Base-by-base conservation (phyloP, 2,888 invertebrate species). In the Cephalotes varians region DNA sequence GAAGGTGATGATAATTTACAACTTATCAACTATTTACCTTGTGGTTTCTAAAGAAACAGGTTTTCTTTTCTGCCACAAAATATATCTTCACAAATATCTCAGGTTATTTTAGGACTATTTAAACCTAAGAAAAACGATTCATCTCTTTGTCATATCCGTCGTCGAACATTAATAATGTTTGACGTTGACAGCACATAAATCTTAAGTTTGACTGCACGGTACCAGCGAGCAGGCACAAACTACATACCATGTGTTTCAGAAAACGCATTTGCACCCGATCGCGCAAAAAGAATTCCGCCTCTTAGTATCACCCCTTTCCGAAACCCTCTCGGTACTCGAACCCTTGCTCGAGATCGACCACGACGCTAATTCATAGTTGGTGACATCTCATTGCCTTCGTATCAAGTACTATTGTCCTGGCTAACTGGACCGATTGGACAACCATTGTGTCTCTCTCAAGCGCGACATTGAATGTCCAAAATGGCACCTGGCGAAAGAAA, bases 371-470 rank as follows among this genome's bases (percentile, higher is more conserved):
- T 94, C 94, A 93, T 88, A 91, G 85, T 91, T 91, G 92, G 93
- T 93, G 94, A 94, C 94, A 92, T 93, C 92, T 92, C 93, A 92
- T 92, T 93, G 93, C 92, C 93, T 92, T 87, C 93, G 91, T 92
- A 93, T 93, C 93, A 93, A 94, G 93, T 94, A 92, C 93, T 88
- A 94, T 94, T 94, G 94, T 94, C 84, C 91, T 79, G 84, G 84
- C 81, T 86, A 92, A 92, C 87, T 91, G 28, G 18, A 44, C 44
- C 90, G 91, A 91, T 91, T 92, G 84, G 67, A 67, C 74, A 51
- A 82, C 87, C 86, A 89, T 91, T 91, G 90, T 91, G 69, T 83
- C 73, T 69, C 85, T 87, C 86, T 62, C 65, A 74, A 79, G 85
- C 85, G 87, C 88, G 86, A 85, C 80, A 85, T 74, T 56, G 74